Percentiles rank a stretch among this genome's conserved stretches.
These are phyloP conservation scores for Limnephilus marmoratus DNA, from an alignment of 2,888 invertebrate genomes.

Conservation along the genomic window DNA sequence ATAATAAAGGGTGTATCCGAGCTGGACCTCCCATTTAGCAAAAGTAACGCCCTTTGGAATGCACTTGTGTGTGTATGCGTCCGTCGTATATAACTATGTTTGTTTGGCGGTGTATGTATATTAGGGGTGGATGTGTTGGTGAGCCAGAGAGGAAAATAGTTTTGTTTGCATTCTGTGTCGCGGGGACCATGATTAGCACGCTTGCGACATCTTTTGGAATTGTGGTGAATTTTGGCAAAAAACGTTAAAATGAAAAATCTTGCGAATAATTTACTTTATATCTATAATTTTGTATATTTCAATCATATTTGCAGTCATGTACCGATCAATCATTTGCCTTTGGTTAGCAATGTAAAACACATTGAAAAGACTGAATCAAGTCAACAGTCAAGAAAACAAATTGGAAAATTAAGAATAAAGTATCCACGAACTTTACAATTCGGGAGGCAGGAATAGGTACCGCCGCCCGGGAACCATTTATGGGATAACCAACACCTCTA, in stretches of 20 bases:
- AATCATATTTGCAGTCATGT: no score
- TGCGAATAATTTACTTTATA: neutral
- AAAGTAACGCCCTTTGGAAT: constrained; percentile 59
- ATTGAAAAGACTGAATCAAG: no score
- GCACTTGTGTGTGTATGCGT: neutral
- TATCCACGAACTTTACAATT: no score
- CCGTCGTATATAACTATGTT: neutral
- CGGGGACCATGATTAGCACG: constrained; percentile 19
- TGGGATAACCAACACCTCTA: no score
- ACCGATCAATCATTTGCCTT: no score
- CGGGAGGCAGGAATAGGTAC: no score
- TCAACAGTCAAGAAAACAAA: no score
- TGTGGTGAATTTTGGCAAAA: neutral
- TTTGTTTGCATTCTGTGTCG: neutral
- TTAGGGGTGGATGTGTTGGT: constrained; percentile 2
- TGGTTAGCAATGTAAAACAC: no score
- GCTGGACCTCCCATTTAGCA: constrained; percentile 60
- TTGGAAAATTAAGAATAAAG: no score
- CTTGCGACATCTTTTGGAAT: constrained; percentile 44
- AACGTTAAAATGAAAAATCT: neutral
- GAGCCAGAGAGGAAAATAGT: constrained; percentile 8
- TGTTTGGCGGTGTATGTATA: neutral
- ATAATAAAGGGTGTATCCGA: constrained; percentile 63
- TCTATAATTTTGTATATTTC: no score
- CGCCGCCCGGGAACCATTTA: no score